These are phyloP conservation scores for Rhogogaster chlorosoma DNA, from an alignment of 2,888 invertebrate species.

Conservation along the genomic window DNA sequence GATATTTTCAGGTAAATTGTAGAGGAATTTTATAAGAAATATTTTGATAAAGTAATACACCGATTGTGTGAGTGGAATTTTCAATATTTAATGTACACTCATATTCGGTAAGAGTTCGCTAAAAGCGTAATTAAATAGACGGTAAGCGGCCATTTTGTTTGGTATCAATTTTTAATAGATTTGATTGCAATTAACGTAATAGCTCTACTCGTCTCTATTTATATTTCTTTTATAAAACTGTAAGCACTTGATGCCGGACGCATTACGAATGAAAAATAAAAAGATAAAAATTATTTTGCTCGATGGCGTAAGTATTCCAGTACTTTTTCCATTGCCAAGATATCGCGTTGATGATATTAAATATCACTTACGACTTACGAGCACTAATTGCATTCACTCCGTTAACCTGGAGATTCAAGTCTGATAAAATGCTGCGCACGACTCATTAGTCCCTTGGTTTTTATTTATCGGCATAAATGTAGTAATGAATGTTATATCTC, in stretches of 20 bases:
- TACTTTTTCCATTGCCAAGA: background rate
- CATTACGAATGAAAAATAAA: background rate
- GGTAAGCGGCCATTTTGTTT: background rate
- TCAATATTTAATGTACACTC: background rate
- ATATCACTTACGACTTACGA: constrained; percentile 18
- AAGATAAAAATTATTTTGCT: background rate
- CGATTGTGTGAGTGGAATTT: background rate
- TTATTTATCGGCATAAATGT: background rate
- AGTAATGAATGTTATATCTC: background rate
- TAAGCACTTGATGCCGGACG: background rate
- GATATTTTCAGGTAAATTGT: background rate
- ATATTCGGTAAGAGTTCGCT: background rate
- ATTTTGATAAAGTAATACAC: background rate
- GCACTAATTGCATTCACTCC: constrained; percentile 29
- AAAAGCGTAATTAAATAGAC: background rate
- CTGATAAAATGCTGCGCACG: constrained; percentile 18
- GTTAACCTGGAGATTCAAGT: constrained; percentile 13
- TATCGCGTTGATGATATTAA: background rate
- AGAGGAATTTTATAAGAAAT: background rate
- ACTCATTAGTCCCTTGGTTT: constrained; percentile 11
- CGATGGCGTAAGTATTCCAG: background rate
- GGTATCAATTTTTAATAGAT: background rate
- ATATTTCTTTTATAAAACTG: background rate
- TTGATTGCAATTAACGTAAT: background rate
- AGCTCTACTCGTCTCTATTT: background rate